phyloP scores from a whole-genome alignment of 1,140 invertebrate species.

The Tetramorium alpestre region DNA sequence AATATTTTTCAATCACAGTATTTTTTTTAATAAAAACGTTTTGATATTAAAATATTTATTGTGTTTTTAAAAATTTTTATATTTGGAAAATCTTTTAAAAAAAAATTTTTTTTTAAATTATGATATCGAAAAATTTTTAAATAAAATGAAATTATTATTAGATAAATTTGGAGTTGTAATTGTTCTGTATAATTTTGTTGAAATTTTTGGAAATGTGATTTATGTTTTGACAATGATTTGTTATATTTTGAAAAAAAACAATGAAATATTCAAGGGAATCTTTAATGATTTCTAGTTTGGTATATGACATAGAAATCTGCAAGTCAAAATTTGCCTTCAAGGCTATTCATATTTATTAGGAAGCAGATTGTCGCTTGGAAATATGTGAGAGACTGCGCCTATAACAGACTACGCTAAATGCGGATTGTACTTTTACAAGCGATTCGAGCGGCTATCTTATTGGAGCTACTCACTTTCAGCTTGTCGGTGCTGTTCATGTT shows the following conservation, averaged over 20 bases:
- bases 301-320: neutral
- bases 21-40: neutral
- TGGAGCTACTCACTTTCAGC: constrained; percentile 83
- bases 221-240: neutral
- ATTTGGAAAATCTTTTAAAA: neutral
- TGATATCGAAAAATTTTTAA: neutral
- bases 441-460: constrained; percentile 61
- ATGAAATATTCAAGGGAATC: neutral
- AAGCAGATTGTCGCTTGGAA: neutral
- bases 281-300: neutral
- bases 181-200: neutral
- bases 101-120: neutral
- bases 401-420: neutral
- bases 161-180: neutral
- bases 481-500: constrained; percentile 84
- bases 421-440: constrained; percentile 41
- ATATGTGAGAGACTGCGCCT: constrained; percentile 17
- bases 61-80: neutral
- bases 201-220: neutral
- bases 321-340: neutral
- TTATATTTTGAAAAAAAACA: neutral
- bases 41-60: neutral
- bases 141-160: neutral
- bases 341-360: constrained; percentile 4
- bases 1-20: neutral